Evolutionary conservation across 2,797 vertebrate species (phyloP).

Genomic region (Cossypha dichroa): DNA sequence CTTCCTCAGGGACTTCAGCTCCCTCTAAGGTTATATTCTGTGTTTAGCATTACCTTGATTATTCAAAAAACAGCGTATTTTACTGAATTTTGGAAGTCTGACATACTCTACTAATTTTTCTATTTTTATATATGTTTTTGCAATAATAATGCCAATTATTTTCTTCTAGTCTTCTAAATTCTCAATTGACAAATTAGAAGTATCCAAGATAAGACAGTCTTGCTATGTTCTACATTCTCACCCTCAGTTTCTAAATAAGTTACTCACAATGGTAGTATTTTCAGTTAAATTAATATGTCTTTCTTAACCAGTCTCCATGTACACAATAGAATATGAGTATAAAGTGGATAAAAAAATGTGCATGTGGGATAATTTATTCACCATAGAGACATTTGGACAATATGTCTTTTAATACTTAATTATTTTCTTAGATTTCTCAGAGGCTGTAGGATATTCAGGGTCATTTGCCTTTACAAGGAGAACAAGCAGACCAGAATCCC

Average conservation of each 20-base stretch:
- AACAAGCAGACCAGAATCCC: neutral
- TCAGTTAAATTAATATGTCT: neutral
- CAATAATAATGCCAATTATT: neutral
- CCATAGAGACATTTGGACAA: neutral
- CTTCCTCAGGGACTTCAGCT: neutral
- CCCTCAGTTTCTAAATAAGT: neutral
- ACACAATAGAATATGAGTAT: neutral
- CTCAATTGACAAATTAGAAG: neutral
- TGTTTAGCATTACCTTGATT: neutral
- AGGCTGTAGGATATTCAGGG: neutral
- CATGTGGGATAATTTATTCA: neutral
- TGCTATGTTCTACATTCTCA: neutral
- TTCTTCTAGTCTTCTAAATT: neutral
- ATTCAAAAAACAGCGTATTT: neutral
- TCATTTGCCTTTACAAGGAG: neutral
- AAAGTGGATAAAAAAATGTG: neutral
- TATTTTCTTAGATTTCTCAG: neutral
- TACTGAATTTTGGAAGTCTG: neutral
- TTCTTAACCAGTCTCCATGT: neutral
- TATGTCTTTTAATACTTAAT: neutral
- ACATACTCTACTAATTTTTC: neutral
- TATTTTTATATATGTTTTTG: neutral
- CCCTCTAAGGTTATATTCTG: neutral
- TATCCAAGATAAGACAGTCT: neutral
- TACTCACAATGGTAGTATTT: neutral